Conservation (phyloP, 2,797 vertebrate species). For the Pangasius macronema region DNA sequence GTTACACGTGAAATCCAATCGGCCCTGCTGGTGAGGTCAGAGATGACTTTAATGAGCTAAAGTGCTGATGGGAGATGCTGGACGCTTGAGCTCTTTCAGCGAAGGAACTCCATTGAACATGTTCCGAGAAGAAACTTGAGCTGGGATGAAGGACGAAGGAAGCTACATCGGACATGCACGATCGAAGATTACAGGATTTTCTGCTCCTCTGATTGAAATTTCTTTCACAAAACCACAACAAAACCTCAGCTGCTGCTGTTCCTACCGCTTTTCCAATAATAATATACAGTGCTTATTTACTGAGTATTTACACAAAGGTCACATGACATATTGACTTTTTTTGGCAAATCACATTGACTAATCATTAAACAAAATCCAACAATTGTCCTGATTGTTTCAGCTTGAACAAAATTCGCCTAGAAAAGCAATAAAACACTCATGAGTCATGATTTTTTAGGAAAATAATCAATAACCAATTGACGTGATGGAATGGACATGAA, state of each 20-base stretch:
- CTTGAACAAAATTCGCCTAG: not conserved
- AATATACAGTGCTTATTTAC: not conserved
- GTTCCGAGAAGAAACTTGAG: slow-evolving; percentile 18
- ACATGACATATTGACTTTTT: not conserved
- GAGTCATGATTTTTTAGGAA: not conserved
- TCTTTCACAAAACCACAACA: slow-evolving; percentile 3
- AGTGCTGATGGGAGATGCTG: slow-evolving; percentile 7
- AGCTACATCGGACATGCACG: not conserved
- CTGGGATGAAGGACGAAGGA: not conserved
- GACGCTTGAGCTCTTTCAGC: not conserved
- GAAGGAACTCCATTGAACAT: not conserved
- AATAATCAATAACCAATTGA: not conserved
- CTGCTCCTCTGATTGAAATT: not conserved
- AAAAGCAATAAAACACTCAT: not conserved
- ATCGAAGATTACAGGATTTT: slow-evolving; percentile 10
- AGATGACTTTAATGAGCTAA: not conserved
- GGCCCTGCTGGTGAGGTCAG: not conserved
- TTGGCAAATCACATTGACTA: not conserved
- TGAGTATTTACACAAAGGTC: not conserved
- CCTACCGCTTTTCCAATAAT: not conserved
- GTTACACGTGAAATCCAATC: slow-evolving; percentile 22
- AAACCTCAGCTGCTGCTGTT: not conserved
- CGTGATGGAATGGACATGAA: not conserved
- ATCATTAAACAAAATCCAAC: not conserved
- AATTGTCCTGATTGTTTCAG: not conserved